Evolutionary conservation across 2,113 vertebrate genomes (phyloP), one percentile per base, ranked within the genome.

Genomic region (Argyrosomus japonicus): DNA sequence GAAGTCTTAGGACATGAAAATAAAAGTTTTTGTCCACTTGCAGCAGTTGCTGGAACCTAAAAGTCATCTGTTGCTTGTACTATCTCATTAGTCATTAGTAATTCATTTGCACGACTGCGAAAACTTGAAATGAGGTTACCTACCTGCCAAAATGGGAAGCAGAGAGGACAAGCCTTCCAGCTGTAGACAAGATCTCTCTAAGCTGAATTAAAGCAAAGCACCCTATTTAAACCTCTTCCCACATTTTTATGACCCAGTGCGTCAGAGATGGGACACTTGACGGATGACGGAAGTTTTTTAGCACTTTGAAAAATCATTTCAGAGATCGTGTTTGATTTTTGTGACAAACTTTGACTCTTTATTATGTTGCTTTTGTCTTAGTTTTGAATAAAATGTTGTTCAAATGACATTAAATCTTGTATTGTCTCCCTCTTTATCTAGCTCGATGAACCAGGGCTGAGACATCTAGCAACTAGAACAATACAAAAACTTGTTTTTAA

Each of bases 51-150:
- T 36, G 36, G 64, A 3, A 23, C n/a, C 7, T 58, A 40, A 76
- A 71, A 62, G 32, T 45, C 51, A 21, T 69, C 8, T 23, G 60
- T 36, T 63, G 1, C 68, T 71, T 70, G 11, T 29, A 21, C 23
- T 18, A 1, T 71, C 23, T 58, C 68, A 25, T 54, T 51, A 57
- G 25, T 32, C 32, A 68, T 75, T 18, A 51, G 21, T 57, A 54
- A 75, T 65, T 40, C 8, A 40, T 47, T 47, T 70, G 43, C 47
- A 75, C 58, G 29, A 36, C 25, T 17, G 48, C n/a, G 57, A 81
- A 56, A 43, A 36, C 47, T 21, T 62, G 32, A 82, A 81, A 86
- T n/a, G n/a, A n/a, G n/a, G n/a, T n/a, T n/a, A n/a, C n/a, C n/a
- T n/a, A n/a, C 10, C n/a, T 67, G 18, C 56, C 65, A 79, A 77